Percentiles rank a stretch among this genome's conserved stretches.
These are phyloP conservation scores for Aethina tumida DNA, from an alignment of 1,140 invertebrate genomes.

Conservation along the genomic window DNA sequence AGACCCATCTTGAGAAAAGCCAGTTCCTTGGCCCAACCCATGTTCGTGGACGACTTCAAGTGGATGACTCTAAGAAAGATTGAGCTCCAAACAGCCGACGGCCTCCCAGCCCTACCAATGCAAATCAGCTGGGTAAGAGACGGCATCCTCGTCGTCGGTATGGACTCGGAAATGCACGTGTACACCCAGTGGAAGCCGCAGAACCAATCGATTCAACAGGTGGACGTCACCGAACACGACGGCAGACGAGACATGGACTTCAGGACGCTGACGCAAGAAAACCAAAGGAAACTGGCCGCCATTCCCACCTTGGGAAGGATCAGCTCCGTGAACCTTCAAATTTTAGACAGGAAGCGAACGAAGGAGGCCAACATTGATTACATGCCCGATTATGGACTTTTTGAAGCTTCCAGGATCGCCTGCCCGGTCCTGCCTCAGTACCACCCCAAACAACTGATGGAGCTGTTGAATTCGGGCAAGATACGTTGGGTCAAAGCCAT, in stretches of 20 bases:
- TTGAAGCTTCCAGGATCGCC: conserved; percentile 92
- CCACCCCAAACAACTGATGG: conserved; percentile 97
- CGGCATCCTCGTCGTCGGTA: conserved; percentile 94
- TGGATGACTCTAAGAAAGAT: conserved; percentile 96
- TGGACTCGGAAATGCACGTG: conserved; percentile 99
- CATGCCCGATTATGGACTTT: conserved; percentile 89
- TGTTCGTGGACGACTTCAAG: conserved; percentile 77
- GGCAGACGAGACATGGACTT: conserved; percentile 53
- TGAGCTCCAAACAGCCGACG: conserved; percentile 87
- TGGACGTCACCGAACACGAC: conserved; percentile 17
- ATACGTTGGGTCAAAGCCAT: conserved; percentile 97
- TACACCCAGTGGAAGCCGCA: conserved; percentile 95
- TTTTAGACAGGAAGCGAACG: conserved; percentile 59
- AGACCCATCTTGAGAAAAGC: conserved; percentile 76
- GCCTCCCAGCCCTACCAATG: conserved; percentile 92
- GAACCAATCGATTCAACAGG: conserved; percentile 30
- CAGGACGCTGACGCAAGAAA: conserved; percentile 60
- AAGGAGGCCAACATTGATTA: conserved; percentile 56
- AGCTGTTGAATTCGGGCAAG: conserved; percentile 96
- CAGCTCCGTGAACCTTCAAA: conserved; percentile 71
- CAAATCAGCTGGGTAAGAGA: conserved; percentile 97
- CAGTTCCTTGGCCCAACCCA: conserved; percentile 71
- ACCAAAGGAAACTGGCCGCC: conserved; percentile 60
- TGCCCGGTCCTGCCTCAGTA: conserved; percentile 98
- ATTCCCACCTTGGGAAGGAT: conserved; percentile 72